A percentile compares a stretch with the other conserved stretches of the same genome.
Conservation (phyloP, 2,888 invertebrate genomes). For the Proisotoma minuta region DNA sequence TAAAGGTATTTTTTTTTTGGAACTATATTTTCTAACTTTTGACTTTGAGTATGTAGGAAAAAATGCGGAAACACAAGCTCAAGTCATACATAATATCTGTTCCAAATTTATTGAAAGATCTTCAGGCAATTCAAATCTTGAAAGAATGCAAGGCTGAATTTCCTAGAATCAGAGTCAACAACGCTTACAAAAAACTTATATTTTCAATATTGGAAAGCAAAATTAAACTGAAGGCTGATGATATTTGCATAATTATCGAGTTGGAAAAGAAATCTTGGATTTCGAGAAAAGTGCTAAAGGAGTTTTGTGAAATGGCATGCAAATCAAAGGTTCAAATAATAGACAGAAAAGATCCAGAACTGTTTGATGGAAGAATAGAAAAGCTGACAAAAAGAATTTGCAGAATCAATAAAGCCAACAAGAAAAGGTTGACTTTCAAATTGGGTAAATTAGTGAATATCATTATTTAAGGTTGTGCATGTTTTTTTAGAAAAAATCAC, state of each 20-base stretch:
- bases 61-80: background rate
- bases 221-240: background rate
- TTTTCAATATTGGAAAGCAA: slow-evolving; percentile 6
- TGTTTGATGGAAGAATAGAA: no score
- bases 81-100: slow-evolving; percentile 1
- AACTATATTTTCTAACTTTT: background rate
- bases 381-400: no score
- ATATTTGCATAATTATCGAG: slow-evolving; percentile 18
- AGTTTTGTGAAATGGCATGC: background rate
- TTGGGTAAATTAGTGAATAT: no score
- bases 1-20: background rate
- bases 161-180: background rate
- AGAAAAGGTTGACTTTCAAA: no score
- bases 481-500: no score
- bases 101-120: slow-evolving; percentile 4
- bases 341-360: no score
- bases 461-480: no score
- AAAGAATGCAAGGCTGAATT: background rate
- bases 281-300: slow-evolving; percentile 1
- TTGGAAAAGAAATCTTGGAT: slow-evolving; percentile 15
- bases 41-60: background rate
- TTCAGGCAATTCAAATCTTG: slow-evolving; percentile 13
- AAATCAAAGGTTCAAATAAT: background rate
- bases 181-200: slow-evolving; percentile 4
- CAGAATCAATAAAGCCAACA: no score